Evolutionary conservation across 2,888 invertebrate species (phyloP).

Genomic region (Galeruca laticollis): DNA sequence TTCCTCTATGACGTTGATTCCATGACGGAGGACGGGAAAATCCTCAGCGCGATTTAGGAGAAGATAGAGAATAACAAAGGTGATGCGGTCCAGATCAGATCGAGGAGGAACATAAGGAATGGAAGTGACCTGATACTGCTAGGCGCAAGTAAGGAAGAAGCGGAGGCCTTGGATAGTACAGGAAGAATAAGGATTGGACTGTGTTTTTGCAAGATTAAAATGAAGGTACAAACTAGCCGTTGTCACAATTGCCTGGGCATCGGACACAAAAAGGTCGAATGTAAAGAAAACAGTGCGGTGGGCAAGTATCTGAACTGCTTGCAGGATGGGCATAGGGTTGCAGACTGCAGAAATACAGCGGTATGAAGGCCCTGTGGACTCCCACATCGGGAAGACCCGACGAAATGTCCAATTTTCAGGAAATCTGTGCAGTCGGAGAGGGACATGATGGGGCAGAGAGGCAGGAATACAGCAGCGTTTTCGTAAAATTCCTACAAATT

Average conservation of each 20-base stretch:
- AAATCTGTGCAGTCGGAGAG: background rate
- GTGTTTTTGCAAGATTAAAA: too few relatives aligned
- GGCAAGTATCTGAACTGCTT: background rate
- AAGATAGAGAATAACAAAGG: too few relatives aligned
- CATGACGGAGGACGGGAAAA: conserved; percentile 3
- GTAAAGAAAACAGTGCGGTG: background rate
- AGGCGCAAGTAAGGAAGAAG: too few relatives aligned
- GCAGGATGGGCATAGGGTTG: background rate
- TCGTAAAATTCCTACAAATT: background rate
- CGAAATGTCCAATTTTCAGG: background rate
- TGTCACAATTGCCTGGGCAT: background rate
- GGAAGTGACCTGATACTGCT: too few relatives aligned
- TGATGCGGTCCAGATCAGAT: too few relatives aligned
- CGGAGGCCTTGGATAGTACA: too few relatives aligned
- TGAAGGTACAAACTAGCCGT: background rate
- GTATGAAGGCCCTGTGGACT: background rate
- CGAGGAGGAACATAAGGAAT: too few relatives aligned
- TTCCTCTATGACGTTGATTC: too few relatives aligned
- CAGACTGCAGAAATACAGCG: background rate
- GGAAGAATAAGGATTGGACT: too few relatives aligned
- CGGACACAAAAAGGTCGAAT: background rate
- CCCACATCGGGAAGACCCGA: background rate
- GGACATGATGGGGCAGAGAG: background rate
- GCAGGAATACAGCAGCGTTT: background rate
- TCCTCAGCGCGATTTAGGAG: too few relatives aligned